phyloP scores from a whole-genome alignment of 1,140 invertebrate species.

The Pteromalus puparum region DNA sequence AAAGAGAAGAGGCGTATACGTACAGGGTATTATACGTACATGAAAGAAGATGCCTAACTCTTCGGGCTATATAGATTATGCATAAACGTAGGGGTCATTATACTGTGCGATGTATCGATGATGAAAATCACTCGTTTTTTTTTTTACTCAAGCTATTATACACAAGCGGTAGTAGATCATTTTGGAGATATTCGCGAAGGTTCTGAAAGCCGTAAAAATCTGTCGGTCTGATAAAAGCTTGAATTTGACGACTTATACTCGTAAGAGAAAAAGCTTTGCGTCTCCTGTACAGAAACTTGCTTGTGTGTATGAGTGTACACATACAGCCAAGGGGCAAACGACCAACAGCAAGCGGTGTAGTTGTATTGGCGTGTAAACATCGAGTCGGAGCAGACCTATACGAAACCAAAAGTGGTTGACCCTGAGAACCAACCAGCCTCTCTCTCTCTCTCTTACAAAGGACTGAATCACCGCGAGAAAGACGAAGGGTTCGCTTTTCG shows the following conservation, averaged over 20 bases:
- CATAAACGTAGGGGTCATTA: not conserved
- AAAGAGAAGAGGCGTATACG: not conserved
- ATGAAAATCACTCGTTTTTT: not conserved
- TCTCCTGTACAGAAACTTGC: not conserved
- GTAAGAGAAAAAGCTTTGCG: not conserved
- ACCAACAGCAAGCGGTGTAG: conserved; percentile 19
- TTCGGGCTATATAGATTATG: not conserved
- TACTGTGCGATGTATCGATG: not conserved
- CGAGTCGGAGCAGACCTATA: conserved; percentile 48
- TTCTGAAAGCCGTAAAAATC: conserved; percentile 54
- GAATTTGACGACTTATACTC: conserved; percentile 49
- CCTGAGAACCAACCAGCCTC: conserved; percentile 63
- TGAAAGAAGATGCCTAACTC: not conserved
- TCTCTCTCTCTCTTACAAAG: conserved; percentile 65
- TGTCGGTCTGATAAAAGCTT: not conserved
- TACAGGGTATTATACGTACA: not conserved
- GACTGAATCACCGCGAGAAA: conserved; percentile 69
- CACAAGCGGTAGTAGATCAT: conserved; percentile 32
- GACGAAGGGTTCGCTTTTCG: not conserved
- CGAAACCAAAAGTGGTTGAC: conserved; percentile 73
- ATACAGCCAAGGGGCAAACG: conserved; percentile 37
- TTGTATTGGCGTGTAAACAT: conserved; percentile 50
- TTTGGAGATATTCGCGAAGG: conserved; percentile 21
- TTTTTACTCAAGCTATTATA: conserved; percentile 33
- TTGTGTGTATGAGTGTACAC: not conserved